phyloP scores from a whole-genome alignment of 2,888 invertebrate genomes.

The Magallana nippona region DNA sequence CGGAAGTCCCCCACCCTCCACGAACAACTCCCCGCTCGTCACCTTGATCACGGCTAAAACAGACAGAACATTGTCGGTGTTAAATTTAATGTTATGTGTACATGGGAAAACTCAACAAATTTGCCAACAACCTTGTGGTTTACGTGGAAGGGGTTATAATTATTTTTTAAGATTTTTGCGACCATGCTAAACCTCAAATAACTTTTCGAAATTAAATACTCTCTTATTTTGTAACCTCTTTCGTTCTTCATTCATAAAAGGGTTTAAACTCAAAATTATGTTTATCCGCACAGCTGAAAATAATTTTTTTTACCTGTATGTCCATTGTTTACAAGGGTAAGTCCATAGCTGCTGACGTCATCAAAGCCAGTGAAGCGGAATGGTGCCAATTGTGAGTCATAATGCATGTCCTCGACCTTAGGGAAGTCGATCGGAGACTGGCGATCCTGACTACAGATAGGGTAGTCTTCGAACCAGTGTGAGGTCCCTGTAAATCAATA shows the following conservation, averaged over 20 bases:
- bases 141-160: too few species aligned
- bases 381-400: neutral
- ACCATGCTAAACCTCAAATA: neutral
- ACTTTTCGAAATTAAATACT: neutral
- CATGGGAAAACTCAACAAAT: too few species aligned
- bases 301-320: constrained; percentile 30
- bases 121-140: too few species aligned
- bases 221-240: neutral
- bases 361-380: constrained; percentile 19
- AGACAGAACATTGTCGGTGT: neutral
- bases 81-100: too few species aligned
- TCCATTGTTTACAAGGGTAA: constrained; percentile 34
- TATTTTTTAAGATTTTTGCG: neutral
- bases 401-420: neutral
- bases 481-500: neutral
- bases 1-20: constrained; percentile 29
- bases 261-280: neutral
- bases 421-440: constrained; percentile 41
- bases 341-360: neutral
- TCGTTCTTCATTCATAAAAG: neutral
- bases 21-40: neutral
- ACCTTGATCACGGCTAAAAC: neutral
- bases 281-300: too few species aligned
- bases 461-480: neutral
- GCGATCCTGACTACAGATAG: neutral